Conservation (phyloP, 1,140 invertebrate species). For the Drosophila lini region DNA sequence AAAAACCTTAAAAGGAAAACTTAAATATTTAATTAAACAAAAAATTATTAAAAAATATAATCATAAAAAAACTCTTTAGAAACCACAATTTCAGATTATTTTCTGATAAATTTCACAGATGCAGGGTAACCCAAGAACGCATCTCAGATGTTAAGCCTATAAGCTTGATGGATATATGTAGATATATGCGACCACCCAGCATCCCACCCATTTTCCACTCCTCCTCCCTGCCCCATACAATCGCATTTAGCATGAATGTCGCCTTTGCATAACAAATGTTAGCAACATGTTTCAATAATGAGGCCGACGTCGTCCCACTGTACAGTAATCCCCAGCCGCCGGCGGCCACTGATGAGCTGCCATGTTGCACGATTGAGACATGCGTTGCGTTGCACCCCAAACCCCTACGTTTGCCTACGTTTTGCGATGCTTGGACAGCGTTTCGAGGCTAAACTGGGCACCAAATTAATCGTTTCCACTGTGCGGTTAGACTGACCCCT, state of each 20-base stretch:
- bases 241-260: conserved; percentile 72
- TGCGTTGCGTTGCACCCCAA: conserved; percentile 53
- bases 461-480: conserved; percentile 80
- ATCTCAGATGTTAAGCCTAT: conserved; percentile 35
- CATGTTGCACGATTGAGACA: conserved; percentile 66
- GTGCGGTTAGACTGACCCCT: conserved; percentile 44
- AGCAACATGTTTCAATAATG: conserved; percentile 80
- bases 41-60: too few relatives aligned
- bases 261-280: conserved; percentile 80
- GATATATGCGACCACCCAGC: conserved; percentile 21
- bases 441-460: conserved; percentile 38
- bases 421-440: conserved; percentile 46
- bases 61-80: too few relatives aligned
- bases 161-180: conserved; percentile 67
- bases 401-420: conserved; percentile 20
- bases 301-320: conserved; percentile 23
- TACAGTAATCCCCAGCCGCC: conserved; percentile 28
- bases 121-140: neutral
- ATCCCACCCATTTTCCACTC: neutral
- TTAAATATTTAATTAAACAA: neutral
- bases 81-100: too few relatives aligned
- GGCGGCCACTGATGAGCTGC: conserved; percentile 48
- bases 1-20: neutral
- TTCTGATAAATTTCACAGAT: neutral
- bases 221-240: neutral